Percentiles rank a stretch among this genome's conserved stretches.
Conservation (phyloP, 2,113 vertebrate genomes). For the Synodontis membranacea region DNA sequence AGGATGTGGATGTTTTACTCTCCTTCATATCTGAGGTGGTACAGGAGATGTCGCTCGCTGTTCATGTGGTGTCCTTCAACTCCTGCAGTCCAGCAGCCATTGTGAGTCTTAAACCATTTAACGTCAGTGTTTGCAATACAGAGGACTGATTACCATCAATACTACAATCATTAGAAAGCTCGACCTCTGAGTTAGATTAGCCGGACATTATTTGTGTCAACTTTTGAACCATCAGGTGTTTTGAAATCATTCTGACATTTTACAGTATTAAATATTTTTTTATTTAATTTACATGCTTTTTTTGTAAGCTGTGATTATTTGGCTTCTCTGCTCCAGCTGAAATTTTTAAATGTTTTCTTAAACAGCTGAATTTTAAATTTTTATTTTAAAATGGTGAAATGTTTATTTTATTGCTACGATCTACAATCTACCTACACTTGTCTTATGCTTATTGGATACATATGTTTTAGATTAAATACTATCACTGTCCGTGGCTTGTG, state of each 20-base stretch:
- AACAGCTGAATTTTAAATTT: too few species aligned
- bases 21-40: slow-evolving; percentile 69
- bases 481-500: neutral
- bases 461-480: neutral
- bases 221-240: neutral
- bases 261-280: neutral
- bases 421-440: neutral
- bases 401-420: too few species aligned
- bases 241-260: neutral
- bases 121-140: neutral
- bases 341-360: too few species aligned
- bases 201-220: neutral
- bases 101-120: slow-evolving; percentile 64
- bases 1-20: slow-evolving; percentile 69
- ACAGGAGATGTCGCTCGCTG: slow-evolving; percentile 63
- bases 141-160: neutral
- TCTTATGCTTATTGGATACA: neutral
- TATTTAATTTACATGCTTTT: neutral
- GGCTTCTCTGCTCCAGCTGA: neutral
- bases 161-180: neutral
- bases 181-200: neutral
- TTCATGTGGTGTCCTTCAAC: slow-evolving; percentile 71
- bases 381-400: too few species aligned
- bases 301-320: neutral
- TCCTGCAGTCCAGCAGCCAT: slow-evolving; percentile 63